Evolutionary conservation across 2,113 vertebrate species (phyloP).

Genomic region (Oncorhynchus gorbuscha): DNA sequence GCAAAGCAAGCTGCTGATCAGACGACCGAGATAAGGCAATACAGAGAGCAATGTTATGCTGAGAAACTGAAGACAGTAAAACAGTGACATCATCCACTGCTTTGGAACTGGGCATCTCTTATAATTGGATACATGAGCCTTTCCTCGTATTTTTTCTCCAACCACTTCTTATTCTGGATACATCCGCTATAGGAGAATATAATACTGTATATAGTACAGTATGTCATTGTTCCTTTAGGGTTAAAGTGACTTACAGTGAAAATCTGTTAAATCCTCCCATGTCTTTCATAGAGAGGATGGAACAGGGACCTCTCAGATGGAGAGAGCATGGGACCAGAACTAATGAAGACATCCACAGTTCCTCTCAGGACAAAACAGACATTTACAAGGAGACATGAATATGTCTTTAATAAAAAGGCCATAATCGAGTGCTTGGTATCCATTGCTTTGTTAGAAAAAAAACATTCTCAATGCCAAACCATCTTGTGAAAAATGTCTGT

Average conservation of each 20-base stretch:
- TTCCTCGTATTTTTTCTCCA: no score
- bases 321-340: neutral
- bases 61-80: constrained; percentile 1
- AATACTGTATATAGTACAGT: neutral
- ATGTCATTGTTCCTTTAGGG: neutral
- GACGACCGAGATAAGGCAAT: neutral
- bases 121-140: constrained; percentile 20
- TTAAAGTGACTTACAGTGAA: constrained; percentile 2
- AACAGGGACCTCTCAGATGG: neutral
- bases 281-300: no score
- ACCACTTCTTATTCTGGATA: no score
- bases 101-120: neutral
- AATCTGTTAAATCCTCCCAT: neutral
- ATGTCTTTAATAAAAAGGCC: no score
- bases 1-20: no score
- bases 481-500: neutral
- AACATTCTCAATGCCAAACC: neutral
- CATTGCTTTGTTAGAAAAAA: neutral
- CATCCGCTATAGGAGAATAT: no score
- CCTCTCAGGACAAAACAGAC: no score
- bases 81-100: constrained; percentile 7
- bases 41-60: neutral
- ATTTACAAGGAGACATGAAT: no score
- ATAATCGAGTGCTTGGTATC: neutral
- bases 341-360: neutral